phyloP scores from a whole-genome alignment of 2,113 vertebrate genomes.

The Chamaetylas fuelleborni region DNA sequence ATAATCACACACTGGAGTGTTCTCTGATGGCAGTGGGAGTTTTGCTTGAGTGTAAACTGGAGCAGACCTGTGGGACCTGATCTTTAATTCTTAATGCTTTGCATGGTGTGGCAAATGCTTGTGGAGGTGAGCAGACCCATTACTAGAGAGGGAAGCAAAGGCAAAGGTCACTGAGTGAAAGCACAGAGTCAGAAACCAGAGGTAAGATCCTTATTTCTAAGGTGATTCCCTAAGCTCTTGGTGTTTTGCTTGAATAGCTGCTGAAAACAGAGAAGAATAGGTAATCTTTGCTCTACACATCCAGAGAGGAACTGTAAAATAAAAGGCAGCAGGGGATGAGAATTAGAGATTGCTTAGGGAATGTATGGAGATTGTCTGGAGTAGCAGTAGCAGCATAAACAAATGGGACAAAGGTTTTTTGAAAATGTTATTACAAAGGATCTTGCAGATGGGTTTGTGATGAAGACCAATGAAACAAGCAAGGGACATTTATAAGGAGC shows the following conservation, averaged over 20 bases:
- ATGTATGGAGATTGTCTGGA: background rate
- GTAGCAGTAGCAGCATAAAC: background rate
- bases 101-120: background rate
- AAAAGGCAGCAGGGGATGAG: background rate
- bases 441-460: background rate
- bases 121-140: background rate
- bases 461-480: background rate
- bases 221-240: background rate
- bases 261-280: background rate
- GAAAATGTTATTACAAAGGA: background rate
- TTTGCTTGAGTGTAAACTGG: background rate
- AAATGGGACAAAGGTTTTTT: background rate
- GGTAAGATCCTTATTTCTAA: background rate
- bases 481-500: background rate
- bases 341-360: background rate
- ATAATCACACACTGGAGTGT: background rate
- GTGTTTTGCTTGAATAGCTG: conserved; percentile 9
- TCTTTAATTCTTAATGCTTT: background rate
- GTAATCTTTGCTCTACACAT: background rate
- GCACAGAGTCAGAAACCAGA: background rate
- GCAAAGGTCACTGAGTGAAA: background rate
- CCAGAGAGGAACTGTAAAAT: background rate
- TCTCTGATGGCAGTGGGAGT: background rate
- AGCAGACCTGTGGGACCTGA: background rate
- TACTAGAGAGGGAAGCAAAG: background rate